Evolutionary conservation across 2,888 invertebrate genomes (phyloP), one percentile per base, ranked within the genome.

Genomic region (Tridacna gigas): DNA sequence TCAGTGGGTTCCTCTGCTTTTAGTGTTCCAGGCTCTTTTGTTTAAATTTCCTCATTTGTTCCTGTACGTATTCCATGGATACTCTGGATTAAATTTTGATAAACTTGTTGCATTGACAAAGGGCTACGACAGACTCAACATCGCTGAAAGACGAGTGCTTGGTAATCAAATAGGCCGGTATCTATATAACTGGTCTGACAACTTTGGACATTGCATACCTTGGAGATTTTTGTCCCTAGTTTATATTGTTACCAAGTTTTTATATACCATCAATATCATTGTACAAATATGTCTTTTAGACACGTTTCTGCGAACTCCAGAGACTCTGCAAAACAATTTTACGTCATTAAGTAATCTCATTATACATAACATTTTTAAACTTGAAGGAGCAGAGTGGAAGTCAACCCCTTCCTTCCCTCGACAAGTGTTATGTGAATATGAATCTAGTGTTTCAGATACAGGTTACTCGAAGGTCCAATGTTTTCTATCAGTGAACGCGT

Each of bases 21-120:
- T 71, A 15, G 47, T 26, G 25, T 71, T 48, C 28, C 71, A 71
- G 26, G 71, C 71, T n/a, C 25, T 71, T 22, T 51, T 71, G 25
- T 71, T 71, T 26, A 71, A 71, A 25, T 71, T 22, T 51, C 71
- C 71, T 11, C 71, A 71, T 71, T 51, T 71, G 20, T 71, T 71
- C 51, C 25, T 71, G 11, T 25, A 45, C 25, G 48, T 47, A 9
- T 71, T 71, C 4, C 71, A 71, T n/a, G 71, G 71, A 26, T 71
- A 71, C 28, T 71, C 71, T 22, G 71, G 71, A 13, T 26, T 71
- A 15, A 47, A 20, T 22, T 71, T 71, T 22, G 47, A 71, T 25
- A 71, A 71, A 26, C 71, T 71, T 13, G 71, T 51, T 4, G 48
- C 51, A 13, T 26, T 71, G 22, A 71, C 71, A 22, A n/a, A 3